Evolutionary conservation across 2,797 vertebrate genomes (phyloP), one percentile per base, ranked within the genome.

Genomic region (Phyllotis vaccarum): DNA sequence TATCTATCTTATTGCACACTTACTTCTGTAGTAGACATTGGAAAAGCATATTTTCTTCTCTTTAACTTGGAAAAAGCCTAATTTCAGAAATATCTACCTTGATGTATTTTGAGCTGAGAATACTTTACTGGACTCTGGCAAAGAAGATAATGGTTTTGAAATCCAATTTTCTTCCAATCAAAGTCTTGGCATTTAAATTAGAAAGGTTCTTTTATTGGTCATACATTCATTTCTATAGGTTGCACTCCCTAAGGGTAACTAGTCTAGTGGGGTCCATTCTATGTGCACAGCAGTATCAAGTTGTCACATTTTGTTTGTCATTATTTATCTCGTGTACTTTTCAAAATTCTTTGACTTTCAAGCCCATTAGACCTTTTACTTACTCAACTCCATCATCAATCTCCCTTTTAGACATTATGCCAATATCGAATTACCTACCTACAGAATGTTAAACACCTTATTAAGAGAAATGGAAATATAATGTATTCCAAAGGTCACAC

Each of bases 331-430:
- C 87, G 85, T 79, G 74, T 0, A 58, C 83, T 95, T 97, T 97
- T 90, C 79, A 95, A 97, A 96, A 93, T 96, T 92, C 64, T 95
- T 87, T 96, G 96, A 96, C 95, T 97, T 97, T 97, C 94, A 97
- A 95, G 81, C 93, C 95, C 95, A 91, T 19, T 89, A 58, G 89
- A 94, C 89, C 89, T 95, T 88, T 93, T 74, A 86, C 72, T 96
- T 89, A 86, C 31, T 93, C 83, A 91, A 88, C 62, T 92, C 93
- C 66, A 95, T 76, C 89, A 97, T 94, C 95, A 96, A 97, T 97
- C 95, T 95, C 88, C 81, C 87, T 97, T 97, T 95, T 46, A 81
- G 74, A 91, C 92, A 93, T 89, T 97, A 91, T 86, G 92, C 72
- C 93, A 95, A 93, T 86, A 95, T 29, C 89, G 83, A 87, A 93